Conservation (phyloP, 64 coral and sea anemone genomes). For the Acropora yongei region DNA sequence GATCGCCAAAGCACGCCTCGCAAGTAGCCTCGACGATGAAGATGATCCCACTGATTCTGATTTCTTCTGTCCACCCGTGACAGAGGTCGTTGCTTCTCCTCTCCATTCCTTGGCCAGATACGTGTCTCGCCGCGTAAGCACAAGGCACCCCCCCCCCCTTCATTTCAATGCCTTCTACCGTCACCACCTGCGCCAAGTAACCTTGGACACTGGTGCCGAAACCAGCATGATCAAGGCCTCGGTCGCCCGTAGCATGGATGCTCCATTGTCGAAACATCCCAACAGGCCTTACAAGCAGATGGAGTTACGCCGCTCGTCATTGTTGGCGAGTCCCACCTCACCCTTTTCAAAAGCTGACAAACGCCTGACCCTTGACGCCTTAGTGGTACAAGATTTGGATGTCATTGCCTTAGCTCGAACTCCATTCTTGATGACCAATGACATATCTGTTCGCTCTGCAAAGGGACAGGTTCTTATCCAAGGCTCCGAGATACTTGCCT, state of each 20-base stretch:
- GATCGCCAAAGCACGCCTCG: constrained; percentile 14
- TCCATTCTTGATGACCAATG: constrained; percentile 21
- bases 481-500: not conserved
- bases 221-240: not conserved
- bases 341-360: not conserved
- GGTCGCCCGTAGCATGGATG: not conserved
- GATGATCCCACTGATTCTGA: not conserved
- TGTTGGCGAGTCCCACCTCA: constrained; percentile 26
- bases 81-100: not conserved
- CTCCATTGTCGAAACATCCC: not conserved
- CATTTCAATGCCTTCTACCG: constrained; percentile 24
- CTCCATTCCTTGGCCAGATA: not conserved
- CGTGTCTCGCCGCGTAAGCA: not conserved
- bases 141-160: constrained; percentile 4
- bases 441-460: constrained; percentile 28
- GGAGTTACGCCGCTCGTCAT: constrained; percentile 17
- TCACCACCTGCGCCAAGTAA: constrained; percentile 23
- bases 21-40: not conserved
- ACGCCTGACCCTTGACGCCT: not conserved
- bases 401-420: not conserved
- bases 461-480: constrained; percentile 10
- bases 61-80: not conserved
- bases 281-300: constrained; percentile 35
- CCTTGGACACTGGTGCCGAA: constrained; percentile 9
- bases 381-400: constrained; percentile 32